These are phyloP conservation scores for Brachionus calyciflorus DNA, from an alignment of 1,140 invertebrate species.

Conservation along the genomic window DNA sequence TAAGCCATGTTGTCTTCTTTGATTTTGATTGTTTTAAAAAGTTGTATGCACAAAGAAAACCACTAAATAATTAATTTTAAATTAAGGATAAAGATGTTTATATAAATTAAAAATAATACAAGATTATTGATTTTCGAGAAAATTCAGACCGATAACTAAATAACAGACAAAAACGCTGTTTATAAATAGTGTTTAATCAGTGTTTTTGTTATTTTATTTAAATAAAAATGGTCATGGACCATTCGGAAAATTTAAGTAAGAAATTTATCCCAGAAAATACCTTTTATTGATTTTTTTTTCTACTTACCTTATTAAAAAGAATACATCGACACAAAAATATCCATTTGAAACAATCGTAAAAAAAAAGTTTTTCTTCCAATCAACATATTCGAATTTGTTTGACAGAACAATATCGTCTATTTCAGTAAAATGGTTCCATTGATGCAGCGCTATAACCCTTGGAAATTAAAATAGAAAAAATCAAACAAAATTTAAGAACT, in stretches of 20 bases:
- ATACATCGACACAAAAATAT: slow-evolving; percentile 18
- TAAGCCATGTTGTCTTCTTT: neutral
- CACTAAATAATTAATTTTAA: neutral
- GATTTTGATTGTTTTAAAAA: neutral
- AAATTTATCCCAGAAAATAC: too few relatives aligned
- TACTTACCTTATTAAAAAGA: slow-evolving; percentile 7
- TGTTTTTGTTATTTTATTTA: too few relatives aligned
- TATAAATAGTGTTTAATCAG: too few relatives aligned
- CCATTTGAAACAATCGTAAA: slow-evolving; percentile 25
- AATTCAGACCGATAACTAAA: too few relatives aligned
- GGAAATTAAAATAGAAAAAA: neutral
- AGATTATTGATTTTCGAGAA: too few relatives aligned
- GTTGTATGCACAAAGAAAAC: neutral
- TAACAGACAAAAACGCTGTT: too few relatives aligned
- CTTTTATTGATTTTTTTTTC: too few relatives aligned
- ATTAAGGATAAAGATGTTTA: neutral
- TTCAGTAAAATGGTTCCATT: slow-evolving; percentile 23
- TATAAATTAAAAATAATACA: neutral
- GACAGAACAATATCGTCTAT: neutral
- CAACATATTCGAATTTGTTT: neutral
- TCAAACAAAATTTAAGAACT: too few relatives aligned
- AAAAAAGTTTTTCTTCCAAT: slow-evolving; percentile 17
- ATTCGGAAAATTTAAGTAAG: too few relatives aligned
- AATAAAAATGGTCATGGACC: too few relatives aligned
- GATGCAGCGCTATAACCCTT: slow-evolving; percentile 7